phyloP scores from a whole-genome alignment of 2,888 invertebrate genomes.

The Penaeus monodon region DNA sequence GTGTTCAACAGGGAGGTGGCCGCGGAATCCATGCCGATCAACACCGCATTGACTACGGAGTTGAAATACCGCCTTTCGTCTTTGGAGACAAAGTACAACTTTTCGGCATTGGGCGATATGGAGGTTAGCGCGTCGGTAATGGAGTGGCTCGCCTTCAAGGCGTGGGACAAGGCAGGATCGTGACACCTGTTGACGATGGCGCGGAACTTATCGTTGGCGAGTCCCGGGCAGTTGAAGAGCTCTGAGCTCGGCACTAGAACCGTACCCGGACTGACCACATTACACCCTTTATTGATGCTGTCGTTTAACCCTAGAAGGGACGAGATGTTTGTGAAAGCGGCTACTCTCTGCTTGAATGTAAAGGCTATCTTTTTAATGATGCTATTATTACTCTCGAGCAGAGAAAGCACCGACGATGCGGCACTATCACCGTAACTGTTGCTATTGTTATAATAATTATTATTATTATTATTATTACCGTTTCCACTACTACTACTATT shows the following conservation, averaged over 20 bases:
- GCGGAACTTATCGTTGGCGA: not conserved
- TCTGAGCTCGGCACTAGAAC: not conserved
- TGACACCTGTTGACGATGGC: not conserved
- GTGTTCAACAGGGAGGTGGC: conserved; percentile 7
- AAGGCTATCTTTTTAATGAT: not conserved
- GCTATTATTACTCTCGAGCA: conserved; percentile 4
- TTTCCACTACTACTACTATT: too few relatives aligned
- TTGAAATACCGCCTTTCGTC: conserved; percentile 6
- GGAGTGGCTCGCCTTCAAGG: not conserved
- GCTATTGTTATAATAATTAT: too few relatives aligned
- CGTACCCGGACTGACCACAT: not conserved
- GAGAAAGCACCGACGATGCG: not conserved
- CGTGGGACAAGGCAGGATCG: not conserved
- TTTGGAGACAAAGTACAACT: not conserved
- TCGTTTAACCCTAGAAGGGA: not conserved
- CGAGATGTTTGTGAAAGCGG: not conserved
- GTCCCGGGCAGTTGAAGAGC: not conserved
- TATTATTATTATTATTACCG: too few relatives aligned
- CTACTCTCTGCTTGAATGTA: not conserved
- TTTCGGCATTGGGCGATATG: not conserved
- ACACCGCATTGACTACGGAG: not conserved
- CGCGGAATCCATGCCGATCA: not conserved
- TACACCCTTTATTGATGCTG: too few relatives aligned
- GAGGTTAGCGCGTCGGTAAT: not conserved
- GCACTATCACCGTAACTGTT: too few relatives aligned